These are phyloP conservation scores for Musca domestica DNA, from an alignment of 1,140 invertebrate genomes.

Conservation along the genomic window DNA sequence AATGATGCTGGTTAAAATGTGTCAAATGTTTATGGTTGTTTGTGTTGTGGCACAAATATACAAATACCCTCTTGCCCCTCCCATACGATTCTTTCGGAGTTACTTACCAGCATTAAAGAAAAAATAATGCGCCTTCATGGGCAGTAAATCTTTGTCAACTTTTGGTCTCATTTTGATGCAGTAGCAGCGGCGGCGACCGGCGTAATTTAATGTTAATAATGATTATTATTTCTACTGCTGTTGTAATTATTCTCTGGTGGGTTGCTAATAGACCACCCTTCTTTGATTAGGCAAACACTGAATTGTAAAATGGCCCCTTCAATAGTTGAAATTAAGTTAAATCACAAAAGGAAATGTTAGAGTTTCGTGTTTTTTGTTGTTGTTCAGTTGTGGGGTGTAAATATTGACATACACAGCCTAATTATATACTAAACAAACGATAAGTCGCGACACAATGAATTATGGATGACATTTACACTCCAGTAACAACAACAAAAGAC, in stretches of 20 bases:
- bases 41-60: background rate
- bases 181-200: background rate
- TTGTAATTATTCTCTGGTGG: background rate
- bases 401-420: conserved; percentile 14
- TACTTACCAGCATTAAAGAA: conserved; percentile 80
- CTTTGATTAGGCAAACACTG: too few species aligned
- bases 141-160: conserved; percentile 73
- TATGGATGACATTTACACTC: too few species aligned
- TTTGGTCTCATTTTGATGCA: conserved; percentile 43
- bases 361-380: too few species aligned
- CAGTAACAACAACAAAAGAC: background rate
- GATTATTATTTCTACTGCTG: background rate
- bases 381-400: background rate
- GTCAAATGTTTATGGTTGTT: background rate
- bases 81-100: background rate
- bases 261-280: background rate
- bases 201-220: background rate
- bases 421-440: conserved; percentile 8
- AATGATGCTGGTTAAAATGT: background rate
- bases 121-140: conserved; percentile 86
- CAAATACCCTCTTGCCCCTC: background rate
- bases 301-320: too few species aligned
- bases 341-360: too few species aligned
- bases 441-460: too few species aligned
- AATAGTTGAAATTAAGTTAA: too few species aligned